Conservation (phyloP, 1,140 invertebrate species). For the Trissolcus basalis region DNA sequence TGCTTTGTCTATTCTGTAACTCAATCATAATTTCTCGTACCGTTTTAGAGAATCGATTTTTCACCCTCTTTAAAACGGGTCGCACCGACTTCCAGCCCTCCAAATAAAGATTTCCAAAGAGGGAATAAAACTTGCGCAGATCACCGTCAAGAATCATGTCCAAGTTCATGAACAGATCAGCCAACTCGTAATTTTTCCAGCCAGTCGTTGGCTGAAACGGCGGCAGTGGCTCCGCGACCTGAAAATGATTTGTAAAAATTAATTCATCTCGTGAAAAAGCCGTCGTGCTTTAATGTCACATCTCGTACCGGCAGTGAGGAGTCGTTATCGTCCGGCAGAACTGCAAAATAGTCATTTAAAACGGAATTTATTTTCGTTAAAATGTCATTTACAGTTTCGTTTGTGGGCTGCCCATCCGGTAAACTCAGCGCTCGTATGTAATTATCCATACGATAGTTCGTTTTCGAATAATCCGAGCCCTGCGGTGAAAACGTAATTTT, state of each 20-base stretch:
- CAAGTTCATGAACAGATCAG: conserved; percentile 24
- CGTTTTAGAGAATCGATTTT: conserved; percentile 39
- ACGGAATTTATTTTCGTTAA: conserved; percentile 39
- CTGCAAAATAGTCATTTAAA: conserved; percentile 33
- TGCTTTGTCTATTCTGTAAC: not conserved
- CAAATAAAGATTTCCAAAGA: conserved; percentile 42
- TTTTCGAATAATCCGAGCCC: conserved; percentile 18
- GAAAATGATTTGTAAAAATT: conserved; percentile 2
- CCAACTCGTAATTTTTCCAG: conserved; percentile 26
- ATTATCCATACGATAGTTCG: conserved; percentile 20
- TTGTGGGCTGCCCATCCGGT: not conserved
- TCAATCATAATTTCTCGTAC: conserved; percentile 12
- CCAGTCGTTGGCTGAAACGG: conserved; percentile 6
- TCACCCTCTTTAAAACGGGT: conserved; percentile 33
- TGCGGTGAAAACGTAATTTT: conserved; percentile 5
- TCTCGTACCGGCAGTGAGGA: conserved; percentile 10
- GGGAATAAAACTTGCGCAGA: conserved; percentile 29
- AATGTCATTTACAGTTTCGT: conserved; percentile 36
- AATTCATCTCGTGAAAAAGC: not conserved
- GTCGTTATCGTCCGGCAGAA: conserved; percentile 15
- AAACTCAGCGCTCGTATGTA: conserved; percentile 17
- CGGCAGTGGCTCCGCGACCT: conserved; percentile 15
- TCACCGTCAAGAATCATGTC: conserved; percentile 26
- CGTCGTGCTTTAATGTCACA: not conserved
- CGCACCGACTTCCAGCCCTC: conserved; percentile 42